Evolutionary conservation across 2,888 invertebrate species (phyloP), one percentile per base, ranked within the genome.

Genomic region (Aspidapion aeneum): DNA sequence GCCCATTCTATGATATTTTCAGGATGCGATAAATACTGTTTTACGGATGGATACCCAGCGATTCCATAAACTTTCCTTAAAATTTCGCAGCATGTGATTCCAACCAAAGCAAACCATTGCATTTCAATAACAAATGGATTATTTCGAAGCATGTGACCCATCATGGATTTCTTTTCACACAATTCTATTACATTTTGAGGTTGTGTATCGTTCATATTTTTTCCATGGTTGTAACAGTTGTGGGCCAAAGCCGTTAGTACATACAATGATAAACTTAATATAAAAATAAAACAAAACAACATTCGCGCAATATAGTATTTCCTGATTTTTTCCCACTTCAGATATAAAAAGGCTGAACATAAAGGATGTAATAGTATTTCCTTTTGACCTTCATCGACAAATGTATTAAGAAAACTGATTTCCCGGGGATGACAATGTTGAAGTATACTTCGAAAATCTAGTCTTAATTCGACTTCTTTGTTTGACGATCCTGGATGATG

Each of bases 1-100:
- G 91, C 91, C 93, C 93, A 93, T 77, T 94, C 93, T 72, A 93
- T 90, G 65, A 92, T 87, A 77, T 94, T 94, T 73, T 93, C 93
- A 7, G 90, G 89, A 75, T 93, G 92, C 66, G 88, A 89, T 63
- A 93, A 84, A 77, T 94, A 94, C 74, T 92, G 91, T 73, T 85
- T 86, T n/a, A 91, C 85, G 0, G 91, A 90, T 0, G 90, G 88
- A 75, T 93, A 93, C 1, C 91, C 93, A 1, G 91, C 89, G 18
- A 93, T 88, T 16, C 92, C 92, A 70, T 92, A 90, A 0, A 93
- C 83, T 78, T 94, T 93, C 58, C 94, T 83, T 63, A 91, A 83
- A 74, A 91, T 90, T 79, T 94, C 93, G 63, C 91, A 87, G 65
- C 90, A 85, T 0, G 91, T 91, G 19, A 93, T 88, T 2, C 90